Percentiles rank a stretch among this genome's conserved stretches.
Evolutionary conservation across 2,888 invertebrate species (phyloP).

Genomic region (Polyploca ridens): DNA sequence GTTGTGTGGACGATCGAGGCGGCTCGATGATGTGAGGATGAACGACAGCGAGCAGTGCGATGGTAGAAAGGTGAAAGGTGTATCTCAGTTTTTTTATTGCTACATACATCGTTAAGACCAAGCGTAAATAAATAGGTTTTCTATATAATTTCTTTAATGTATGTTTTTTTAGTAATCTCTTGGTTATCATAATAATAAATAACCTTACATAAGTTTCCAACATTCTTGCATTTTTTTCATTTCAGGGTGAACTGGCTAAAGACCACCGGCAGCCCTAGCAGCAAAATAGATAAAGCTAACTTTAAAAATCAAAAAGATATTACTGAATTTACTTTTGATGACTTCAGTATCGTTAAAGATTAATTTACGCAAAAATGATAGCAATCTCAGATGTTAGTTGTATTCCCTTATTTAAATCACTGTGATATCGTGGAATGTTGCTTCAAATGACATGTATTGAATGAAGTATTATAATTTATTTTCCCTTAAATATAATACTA

Average conservation of each 20-base stretch:
- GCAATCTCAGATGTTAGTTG: conserved; percentile 8
- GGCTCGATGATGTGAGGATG: too few species aligned
- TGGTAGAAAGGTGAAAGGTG: too few species aligned
- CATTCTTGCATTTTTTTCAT: conserved; percentile 18
- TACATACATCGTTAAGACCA: too few species aligned
- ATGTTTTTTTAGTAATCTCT: too few species aligned
- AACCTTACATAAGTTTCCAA: background rate
- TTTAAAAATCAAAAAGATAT: conserved; percentile 87
- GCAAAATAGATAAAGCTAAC: conserved; percentile 88
- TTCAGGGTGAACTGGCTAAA: conserved; percentile 84
- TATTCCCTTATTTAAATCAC: conserved; percentile 1
- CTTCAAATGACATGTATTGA: conserved; percentile 1
- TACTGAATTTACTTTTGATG: conserved; percentile 69
- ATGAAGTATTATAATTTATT: conserved; percentile 9
- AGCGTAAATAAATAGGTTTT: too few species aligned
- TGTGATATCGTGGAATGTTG: conserved; percentile 15
- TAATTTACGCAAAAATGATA: conserved; percentile 23
- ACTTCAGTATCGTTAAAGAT: conserved; percentile 77
- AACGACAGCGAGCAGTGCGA: too few species aligned
- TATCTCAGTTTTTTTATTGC: too few species aligned
- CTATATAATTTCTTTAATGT: too few species aligned
- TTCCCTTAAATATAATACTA: background rate
- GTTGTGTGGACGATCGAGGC: too few species aligned
- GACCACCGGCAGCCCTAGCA: conserved; percentile 89
- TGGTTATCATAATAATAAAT: too few species aligned